Conservation (phyloP, 2,888 invertebrate genomes). For the Xanthorhoe designata region DNA sequence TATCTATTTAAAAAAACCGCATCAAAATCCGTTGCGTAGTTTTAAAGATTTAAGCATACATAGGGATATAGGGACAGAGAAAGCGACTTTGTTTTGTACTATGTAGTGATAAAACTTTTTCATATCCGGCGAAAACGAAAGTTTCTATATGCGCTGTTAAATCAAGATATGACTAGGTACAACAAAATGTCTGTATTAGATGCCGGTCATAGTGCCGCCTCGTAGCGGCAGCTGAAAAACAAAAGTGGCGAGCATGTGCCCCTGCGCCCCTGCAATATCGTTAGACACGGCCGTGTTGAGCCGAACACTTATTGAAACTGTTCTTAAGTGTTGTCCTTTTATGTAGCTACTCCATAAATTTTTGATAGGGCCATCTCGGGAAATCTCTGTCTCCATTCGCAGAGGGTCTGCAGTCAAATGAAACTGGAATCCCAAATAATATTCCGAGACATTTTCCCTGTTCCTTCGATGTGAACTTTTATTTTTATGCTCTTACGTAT, state of each 20-base stretch:
- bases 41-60: too few relatives aligned
- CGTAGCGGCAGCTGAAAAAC: conserved; percentile 15
- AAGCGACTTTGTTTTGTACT: too few relatives aligned
- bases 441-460: conserved; percentile 82
- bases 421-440: conserved; percentile 85
- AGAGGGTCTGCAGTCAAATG: conserved; percentile 85
- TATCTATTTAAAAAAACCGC: too few relatives aligned
- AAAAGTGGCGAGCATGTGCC: conserved; percentile 24
- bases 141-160: neutral
- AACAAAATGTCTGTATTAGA: neutral
- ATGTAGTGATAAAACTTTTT: too few relatives aligned
- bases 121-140: neutral
- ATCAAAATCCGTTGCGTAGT: too few relatives aligned
- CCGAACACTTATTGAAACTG: conserved; percentile 83
- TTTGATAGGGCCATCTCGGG: conserved; percentile 85
- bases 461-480: conserved; percentile 84
- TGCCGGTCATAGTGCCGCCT: neutral
- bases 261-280: conserved; percentile 48
- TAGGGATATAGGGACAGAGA: too few relatives aligned
- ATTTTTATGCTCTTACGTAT: conserved; percentile 84
- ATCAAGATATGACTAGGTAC: neutral
- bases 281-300: conserved; percentile 64
- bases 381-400: conserved; percentile 84
- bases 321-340: conserved; percentile 84
- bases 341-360: conserved; percentile 85